Conservation (phyloP, 2,797 vertebrate genomes). For the Carcharodon carcharias region DNA sequence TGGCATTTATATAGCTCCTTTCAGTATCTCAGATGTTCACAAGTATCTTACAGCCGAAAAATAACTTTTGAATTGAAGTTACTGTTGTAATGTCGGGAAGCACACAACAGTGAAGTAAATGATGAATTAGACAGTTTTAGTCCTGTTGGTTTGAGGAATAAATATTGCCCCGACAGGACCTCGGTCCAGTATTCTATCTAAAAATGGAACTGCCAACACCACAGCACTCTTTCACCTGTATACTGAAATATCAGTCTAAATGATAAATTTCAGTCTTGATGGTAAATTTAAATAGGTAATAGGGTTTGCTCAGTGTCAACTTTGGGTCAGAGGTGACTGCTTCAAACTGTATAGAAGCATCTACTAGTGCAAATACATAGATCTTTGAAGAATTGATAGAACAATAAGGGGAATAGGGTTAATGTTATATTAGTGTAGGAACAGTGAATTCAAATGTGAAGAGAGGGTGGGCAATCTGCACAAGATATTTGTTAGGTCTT, state of each 20-base stretch:
- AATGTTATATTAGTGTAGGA: neutral
- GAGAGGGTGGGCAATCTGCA: neutral
- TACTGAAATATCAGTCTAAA: neutral
- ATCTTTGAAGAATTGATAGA: neutral
- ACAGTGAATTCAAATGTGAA: neutral
- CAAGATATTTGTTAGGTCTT: neutral
- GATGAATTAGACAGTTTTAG: neutral
- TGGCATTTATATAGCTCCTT: neutral
- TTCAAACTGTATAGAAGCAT: neutral
- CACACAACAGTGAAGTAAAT: neutral
- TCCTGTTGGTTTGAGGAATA: neutral
- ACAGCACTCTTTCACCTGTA: neutral
- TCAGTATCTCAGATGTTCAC: neutral
- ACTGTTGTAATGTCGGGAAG: neutral
- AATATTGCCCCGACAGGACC: neutral
- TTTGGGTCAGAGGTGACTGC: neutral
- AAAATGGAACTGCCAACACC: neutral
- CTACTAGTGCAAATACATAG: neutral
- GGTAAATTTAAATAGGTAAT: neutral
- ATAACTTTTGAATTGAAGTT: neutral
- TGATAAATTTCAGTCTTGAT: neutral
- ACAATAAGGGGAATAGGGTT: neutral
- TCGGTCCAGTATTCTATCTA: neutral
- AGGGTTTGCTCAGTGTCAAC: neutral
- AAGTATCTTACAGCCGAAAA: neutral